phyloP scores from a whole-genome alignment of 2,113 vertebrate genomes.

The Xiphophorus couchianus region DNA sequence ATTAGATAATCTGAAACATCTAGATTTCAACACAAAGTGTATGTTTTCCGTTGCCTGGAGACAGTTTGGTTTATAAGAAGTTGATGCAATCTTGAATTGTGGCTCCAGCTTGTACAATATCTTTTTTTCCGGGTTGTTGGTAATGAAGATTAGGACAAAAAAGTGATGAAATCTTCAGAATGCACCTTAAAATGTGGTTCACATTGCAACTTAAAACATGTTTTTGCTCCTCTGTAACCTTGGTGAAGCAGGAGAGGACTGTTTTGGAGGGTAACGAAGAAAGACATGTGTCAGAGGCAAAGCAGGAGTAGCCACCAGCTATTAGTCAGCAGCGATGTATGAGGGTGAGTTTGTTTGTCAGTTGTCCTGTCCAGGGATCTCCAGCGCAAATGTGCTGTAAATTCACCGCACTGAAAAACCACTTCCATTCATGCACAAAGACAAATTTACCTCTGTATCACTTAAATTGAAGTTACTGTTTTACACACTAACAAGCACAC shows the following conservation, averaged over 20 bases:
- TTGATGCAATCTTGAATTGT: slow-evolving; percentile 47
- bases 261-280: slow-evolving; percentile 45
- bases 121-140: slow-evolving; percentile 32
- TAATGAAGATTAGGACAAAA: slow-evolving; percentile 5
- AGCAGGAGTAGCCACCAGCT: slow-evolving; percentile 36
- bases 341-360: slow-evolving; percentile 44
- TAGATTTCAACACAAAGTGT: slow-evolving; percentile 29
- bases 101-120: background rate
- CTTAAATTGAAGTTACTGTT: slow-evolving; percentile 13
- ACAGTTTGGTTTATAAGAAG: slow-evolving; percentile 51
- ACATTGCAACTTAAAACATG: background rate
- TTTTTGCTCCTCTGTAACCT: background rate
- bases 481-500: slow-evolving; percentile 11
- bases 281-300: slow-evolving; percentile 52
- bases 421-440: slow-evolving; percentile 6
- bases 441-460: slow-evolving; percentile 11
- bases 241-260: background rate
- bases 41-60: slow-evolving; percentile 46
- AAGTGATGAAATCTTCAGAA: background rate
- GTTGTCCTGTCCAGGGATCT: slow-evolving; percentile 8
- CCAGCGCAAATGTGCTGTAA: slow-evolving; percentile 15
- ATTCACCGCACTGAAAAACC: slow-evolving; percentile 3
- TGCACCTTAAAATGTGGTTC: background rate
- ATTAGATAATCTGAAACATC: slow-evolving; percentile 59
- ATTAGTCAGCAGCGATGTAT: slow-evolving; percentile 40